Evolutionary conservation across 2,113 vertebrate species (phyloP).

Genomic region (Tauraco erythrolophus): DNA sequence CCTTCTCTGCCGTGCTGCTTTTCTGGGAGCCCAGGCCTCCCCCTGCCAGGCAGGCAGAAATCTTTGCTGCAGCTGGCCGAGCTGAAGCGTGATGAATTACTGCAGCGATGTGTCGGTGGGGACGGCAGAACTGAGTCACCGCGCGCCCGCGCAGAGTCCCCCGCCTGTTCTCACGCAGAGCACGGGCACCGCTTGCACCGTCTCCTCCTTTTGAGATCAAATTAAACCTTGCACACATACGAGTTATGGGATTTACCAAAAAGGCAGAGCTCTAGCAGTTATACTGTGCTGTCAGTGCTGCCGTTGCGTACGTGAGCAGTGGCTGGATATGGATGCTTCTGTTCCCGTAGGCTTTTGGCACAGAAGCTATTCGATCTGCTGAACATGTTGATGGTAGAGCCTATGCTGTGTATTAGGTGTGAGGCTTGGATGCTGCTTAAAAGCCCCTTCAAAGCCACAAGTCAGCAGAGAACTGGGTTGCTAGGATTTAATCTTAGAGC

Average conservation of each 20-base stretch:
- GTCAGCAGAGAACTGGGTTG: constrained; percentile 14
- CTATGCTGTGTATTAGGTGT: background rate
- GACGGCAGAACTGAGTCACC: background rate
- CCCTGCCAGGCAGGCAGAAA: background rate
- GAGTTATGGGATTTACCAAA: background rate
- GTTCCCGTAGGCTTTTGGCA: background rate
- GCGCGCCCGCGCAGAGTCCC: background rate
- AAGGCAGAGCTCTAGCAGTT: background rate
- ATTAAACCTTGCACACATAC: background rate
- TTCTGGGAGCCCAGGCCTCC: background rate
- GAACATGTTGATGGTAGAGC: background rate
- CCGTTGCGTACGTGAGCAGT: accelerated
- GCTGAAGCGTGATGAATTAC: background rate
- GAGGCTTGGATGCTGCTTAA: background rate
- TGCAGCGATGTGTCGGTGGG: constrained; percentile 25
- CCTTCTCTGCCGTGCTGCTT: background rate
- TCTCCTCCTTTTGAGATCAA: background rate
- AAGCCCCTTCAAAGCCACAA: background rate
- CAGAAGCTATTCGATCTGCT: background rate
- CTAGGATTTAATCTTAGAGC: background rate
- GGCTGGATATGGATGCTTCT: background rate
- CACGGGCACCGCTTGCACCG: background rate
- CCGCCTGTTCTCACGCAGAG: background rate
- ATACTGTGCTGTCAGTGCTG: background rate
- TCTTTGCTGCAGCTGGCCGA: background rate